Percentiles rank a stretch among this genome's conserved stretches.
Evolutionary conservation across 1,140 invertebrate genomes (phyloP).

Genomic region (Cyrtorhinus lividipennis): DNA sequence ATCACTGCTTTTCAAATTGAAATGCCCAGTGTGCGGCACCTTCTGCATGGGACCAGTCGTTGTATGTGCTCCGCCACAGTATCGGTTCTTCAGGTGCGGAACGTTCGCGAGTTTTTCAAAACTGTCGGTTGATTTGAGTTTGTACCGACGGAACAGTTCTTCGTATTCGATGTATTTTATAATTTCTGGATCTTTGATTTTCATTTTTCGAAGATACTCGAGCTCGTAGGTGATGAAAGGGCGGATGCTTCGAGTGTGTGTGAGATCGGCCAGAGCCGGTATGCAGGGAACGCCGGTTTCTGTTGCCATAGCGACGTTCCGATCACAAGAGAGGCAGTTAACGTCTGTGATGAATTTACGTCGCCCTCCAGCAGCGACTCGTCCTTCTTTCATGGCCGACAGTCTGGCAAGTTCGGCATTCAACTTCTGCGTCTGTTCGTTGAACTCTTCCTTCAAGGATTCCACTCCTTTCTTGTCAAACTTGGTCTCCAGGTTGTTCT

Average conservation of each 20-base stretch:
- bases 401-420: slow-evolving; percentile 41
- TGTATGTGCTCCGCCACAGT: slow-evolving; percentile 57
- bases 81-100: slow-evolving; percentile 48
- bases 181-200: slow-evolving; percentile 26
- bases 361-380: slow-evolving; percentile 52
- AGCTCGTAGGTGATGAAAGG: slow-evolving; percentile 52
- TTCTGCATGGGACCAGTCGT: slow-evolving; percentile 47
- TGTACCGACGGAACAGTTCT: slow-evolving; percentile 5
- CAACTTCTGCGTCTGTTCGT: slow-evolving; percentile 31
- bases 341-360: slow-evolving; percentile 45
- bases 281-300: slow-evolving; percentile 35
- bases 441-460: slow-evolving; percentile 39
- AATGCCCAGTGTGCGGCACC: slow-evolving; percentile 40
- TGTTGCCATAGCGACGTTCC: slow-evolving; percentile 40
- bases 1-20: slow-evolving; percentile 26
- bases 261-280: slow-evolving; percentile 31
- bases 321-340: slow-evolving; percentile 58
- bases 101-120: slow-evolving; percentile 20
- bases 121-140: not conserved
- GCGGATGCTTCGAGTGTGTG: slow-evolving; percentile 39
- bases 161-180: slow-evolving; percentile 28
- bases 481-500: slow-evolving; percentile 47
- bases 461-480: slow-evolving; percentile 48
- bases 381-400: slow-evolving; percentile 38
- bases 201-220: slow-evolving; percentile 38